These are phyloP conservation scores for Caenorhabditis uteleia DNA, from an alignment of 2,888 invertebrate species.

Conservation along the genomic window DNA sequence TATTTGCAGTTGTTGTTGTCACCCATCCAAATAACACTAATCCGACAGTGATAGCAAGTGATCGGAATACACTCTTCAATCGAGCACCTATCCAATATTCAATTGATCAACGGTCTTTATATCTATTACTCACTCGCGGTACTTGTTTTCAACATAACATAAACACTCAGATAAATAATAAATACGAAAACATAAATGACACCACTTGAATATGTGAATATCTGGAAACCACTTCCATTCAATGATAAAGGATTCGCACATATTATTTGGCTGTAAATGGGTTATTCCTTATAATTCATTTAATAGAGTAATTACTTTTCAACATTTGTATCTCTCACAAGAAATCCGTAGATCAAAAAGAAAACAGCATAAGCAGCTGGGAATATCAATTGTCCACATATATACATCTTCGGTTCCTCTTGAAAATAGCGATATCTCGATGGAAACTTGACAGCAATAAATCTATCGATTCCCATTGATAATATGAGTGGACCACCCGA, in stretches of 20 bases:
- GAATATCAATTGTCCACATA: conserved; percentile 32
- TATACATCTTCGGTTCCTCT: conserved; percentile 29
- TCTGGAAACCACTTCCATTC: conserved; percentile 32
- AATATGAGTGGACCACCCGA: conserved; percentile 40
- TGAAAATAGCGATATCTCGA: conserved; percentile 39
- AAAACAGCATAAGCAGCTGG: conserved; percentile 27
- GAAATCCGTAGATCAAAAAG: conserved; percentile 23
- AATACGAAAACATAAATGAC: conserved; percentile 31
- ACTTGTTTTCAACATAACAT: conserved; percentile 27
- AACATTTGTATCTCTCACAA: conserved; percentile 11
- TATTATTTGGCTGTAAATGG: conserved; percentile 28
- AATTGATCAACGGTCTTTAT: neutral
- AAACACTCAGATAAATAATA: conserved; percentile 26
- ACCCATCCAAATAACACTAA: conserved; percentile 44
- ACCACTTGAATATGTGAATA: conserved; percentile 39
- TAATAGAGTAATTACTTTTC: conserved; percentile 25
- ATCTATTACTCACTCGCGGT: conserved; percentile 25
- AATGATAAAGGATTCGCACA: conserved; percentile 37
- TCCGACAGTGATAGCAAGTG: conserved; percentile 39
- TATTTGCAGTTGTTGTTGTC: conserved; percentile 34
- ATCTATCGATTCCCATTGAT: conserved; percentile 11
- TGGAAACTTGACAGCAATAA: neutral
- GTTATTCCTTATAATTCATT: no score
- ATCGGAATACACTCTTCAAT: conserved; percentile 43
- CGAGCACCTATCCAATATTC: conserved; percentile 17